A percentile compares a stretch with the other conserved stretches of the same genome.
Conservation (phyloP, 2,797 vertebrate species). For the Sternarchorhynchus goeldii region DNA sequence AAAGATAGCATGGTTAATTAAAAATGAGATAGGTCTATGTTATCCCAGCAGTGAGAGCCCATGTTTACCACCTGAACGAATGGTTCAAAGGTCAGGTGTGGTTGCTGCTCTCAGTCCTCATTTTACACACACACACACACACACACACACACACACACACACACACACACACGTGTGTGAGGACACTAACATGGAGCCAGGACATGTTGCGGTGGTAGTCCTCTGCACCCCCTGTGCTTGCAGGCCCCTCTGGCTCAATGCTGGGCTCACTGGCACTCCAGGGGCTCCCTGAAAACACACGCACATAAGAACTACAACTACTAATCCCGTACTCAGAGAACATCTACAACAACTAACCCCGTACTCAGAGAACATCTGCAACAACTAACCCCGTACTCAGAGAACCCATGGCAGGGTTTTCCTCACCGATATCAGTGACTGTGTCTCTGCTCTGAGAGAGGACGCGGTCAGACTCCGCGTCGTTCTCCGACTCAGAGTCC, state of each 20-base stretch:
- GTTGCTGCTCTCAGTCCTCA: too few species aligned
- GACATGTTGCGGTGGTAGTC: conserved; percentile 99
- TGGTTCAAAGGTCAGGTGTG: too few species aligned
- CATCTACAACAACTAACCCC: background rate
- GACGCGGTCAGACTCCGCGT: conserved; percentile 82
- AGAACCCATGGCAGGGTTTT: background rate
- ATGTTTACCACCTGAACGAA: too few species aligned
- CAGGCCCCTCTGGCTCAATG: conserved; percentile 93
- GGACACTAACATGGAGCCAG: conserved; percentile 90
- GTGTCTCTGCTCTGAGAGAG: conserved; percentile 98
- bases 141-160: too few species aligned
- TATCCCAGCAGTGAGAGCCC: too few species aligned
- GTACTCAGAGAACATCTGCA: background rate
- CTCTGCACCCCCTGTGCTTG: conserved; percentile 84
- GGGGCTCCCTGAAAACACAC: conserved; percentile 84
- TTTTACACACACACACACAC: too few species aligned
- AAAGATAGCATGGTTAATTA: background rate
- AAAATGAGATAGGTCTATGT: too few species aligned
- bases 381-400: background rate
- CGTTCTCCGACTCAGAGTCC: conserved; percentile 98
- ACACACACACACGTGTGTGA: too few species aligned
- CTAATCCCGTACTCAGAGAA: background rate
- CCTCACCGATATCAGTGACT: conserved; percentile 91
- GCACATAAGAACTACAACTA: background rate
- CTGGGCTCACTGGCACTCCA: conserved; percentile 97